Evolutionary conservation across 30 jellyfish, hydroid and myxozoan genomes (phyloP), one percentile per base, ranked within the genome.

Genomic region (Cassiopea xamachana): DNA sequence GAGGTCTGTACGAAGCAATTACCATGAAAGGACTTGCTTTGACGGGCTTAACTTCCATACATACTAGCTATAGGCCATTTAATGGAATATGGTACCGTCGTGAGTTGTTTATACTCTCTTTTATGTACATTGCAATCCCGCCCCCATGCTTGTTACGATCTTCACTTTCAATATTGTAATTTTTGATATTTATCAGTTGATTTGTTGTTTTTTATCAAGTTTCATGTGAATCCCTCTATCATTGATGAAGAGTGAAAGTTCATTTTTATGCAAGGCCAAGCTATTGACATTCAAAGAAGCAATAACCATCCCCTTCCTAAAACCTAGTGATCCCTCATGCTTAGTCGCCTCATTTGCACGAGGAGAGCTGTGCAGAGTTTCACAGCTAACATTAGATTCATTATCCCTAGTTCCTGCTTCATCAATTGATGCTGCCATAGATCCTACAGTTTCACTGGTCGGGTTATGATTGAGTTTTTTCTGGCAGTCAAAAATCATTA

Each of bases 81-180:
- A 68, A 81, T 51, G 90, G 81, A 79, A 59, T n/a, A 79, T 79
- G 59, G 76, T 79, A 77, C 77, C 77, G 10, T 79, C 88, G 71
- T 79, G 88, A 79, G 73, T 79, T 77, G 88, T 79, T 79, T 79
- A 79, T 79, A 59, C 51, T 79, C 48, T 84, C 92, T 83, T 77
- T 83, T 15, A 83, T 83, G 92, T 83, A 83, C 51, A 83, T 51
- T 83, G 92, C 85, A 83, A 83, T 85, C 90, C 90, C 90, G 67
- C 90, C 90, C 84, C 92, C 92, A 60, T 71, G 84, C 84, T 51
- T 71, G 77, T 83, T 69, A 69, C 85, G 92, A 71, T 83, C 92
- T 48, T 71, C 76, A 62, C 90, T 19, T 71, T 83, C 84, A 71
- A 83, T 83, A 15, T 69, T 27, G 71, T 69, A 83, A 71, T 48